Base-by-base conservation (phyloP, 1,140 invertebrate genomes). In the Archivesica marissinica region DNA sequence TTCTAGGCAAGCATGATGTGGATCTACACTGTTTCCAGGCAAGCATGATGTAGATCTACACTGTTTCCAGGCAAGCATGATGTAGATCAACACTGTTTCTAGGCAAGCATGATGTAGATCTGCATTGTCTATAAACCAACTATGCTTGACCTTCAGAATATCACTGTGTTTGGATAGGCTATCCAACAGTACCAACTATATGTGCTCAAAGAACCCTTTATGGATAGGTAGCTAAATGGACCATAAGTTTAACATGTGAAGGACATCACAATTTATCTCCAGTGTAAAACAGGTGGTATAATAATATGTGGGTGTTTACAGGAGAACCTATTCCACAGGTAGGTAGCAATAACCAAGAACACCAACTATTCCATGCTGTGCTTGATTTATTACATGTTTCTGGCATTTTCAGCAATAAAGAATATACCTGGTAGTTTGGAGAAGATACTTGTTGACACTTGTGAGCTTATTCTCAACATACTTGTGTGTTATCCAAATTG, bases 331-430 rank as follows among this genome's bases (percentile, higher is more conserved):
- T 64, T 64, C 59, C 59, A 64, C 59, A 64, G 59, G 59, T 64
- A 64, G 59, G 30, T 64, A 28, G 3, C 15, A 17, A 30, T 64
- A 64, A 7, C 38, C 59, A 64, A 64, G 59, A 33, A 35, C 30
- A 13, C 59, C 59, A 35, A 25, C 33, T 0, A 35, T 59, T 59
- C 54, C 54, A 59, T 59, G 54, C 39, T 47, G 35, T 44, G 25
- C 68, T 72, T 72, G 68, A 72, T 72, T 72, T 72, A 50, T 72
- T 28, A 72, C 68, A 72, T 17, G 38, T 23, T n/a, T 47, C 68
- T 72, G 68, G 68, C 68, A 70, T 72, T 47, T 28, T 50, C 68
- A 50, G 6, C 68, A 17, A 50, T 47, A 72, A 33, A 72, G 23
- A 72, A 64, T 59, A 59, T 64, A 64, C 38, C 59, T 64, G 28